Evolutionary conservation across 2,888 invertebrate genomes (phyloP), one percentile per base, ranked within the genome.

Genomic region (Catocala fraxini): DNA sequence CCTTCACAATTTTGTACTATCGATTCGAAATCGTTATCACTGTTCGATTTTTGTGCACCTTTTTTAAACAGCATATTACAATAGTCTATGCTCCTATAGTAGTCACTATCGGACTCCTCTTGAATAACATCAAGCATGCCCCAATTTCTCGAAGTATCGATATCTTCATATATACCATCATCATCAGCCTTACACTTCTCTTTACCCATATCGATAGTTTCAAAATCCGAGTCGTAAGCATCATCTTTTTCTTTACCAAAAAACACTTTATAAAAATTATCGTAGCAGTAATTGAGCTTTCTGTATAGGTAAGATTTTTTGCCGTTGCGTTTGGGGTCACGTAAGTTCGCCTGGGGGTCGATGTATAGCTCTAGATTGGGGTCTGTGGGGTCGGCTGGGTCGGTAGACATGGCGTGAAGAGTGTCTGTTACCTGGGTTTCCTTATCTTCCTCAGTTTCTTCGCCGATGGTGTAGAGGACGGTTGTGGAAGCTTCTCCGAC

Each of bases 401-500:
- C 34, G 10, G 46, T 35, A 35, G 25, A 25, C 12, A 41, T 35
- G 41, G 56, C 48, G 39, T 42, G 33, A 7, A 25, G 1, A 10
- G 33, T 25, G 11, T 68, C 65, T 43, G 76, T 91, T 94, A 94
- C 94, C 95, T 96, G 97, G 0, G 97, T 95, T 79, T 98, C 98
- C 76, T 97, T 96, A 87, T 96, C 97, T 70, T 97, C 96, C 11
- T 96, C 96, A n/a, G 97, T 97, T 65, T 98, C 98, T 81, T 98
- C 98, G 12, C 98, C 98, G 86, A 99, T 99, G 57, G 98, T 98
- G 81, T 97, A 96, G 56, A 99, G 96, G 0, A 99, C 98, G 80
- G 97, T 97, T 52, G 98, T 98, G 63, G 99, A 99, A 0, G 99
- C 99, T 88, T 99, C 99, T 9, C 99, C 99, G 51, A 99, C 98